phyloP scores from a whole-genome alignment of 2,797 vertebrate species.

The Premnoplex brunnescens region DNA sequence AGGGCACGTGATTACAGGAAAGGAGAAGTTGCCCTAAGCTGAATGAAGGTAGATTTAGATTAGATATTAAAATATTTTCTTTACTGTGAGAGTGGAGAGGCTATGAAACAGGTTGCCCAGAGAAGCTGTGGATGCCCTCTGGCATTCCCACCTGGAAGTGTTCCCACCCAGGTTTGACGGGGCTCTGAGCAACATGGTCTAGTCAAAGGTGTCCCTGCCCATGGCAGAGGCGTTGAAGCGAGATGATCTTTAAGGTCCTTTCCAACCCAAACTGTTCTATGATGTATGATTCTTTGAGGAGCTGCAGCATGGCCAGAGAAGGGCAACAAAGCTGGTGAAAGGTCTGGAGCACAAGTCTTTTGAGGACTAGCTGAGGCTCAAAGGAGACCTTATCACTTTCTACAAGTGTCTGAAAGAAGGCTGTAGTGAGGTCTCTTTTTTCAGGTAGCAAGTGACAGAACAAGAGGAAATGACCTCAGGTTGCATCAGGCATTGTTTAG shows the following conservation, averaged over 20 bases:
- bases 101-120: neutral
- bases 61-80: neutral
- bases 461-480: neutral
- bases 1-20: neutral
- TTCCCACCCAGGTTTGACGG: neutral
- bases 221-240: neutral
- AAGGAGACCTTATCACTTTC: neutral
- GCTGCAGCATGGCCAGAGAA: neutral
- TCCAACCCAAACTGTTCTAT: neutral
- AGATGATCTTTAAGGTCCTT: neutral
- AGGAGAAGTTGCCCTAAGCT: neutral
- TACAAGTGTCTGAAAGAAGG: neutral
- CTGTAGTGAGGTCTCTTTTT: neutral
- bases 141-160: neutral
- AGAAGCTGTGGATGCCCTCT: neutral
- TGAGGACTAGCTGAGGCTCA: neutral
- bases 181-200: neutral
- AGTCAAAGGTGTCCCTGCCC: neutral
- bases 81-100: no score
- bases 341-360: neutral
- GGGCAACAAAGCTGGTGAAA: rapidly evolving
- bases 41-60: neutral
- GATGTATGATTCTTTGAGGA: neutral
- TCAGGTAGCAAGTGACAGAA: neutral
- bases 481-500: neutral